phyloP scores from a whole-genome alignment of 2,113 vertebrate species.

The Dromiciops gliroides region DNA sequence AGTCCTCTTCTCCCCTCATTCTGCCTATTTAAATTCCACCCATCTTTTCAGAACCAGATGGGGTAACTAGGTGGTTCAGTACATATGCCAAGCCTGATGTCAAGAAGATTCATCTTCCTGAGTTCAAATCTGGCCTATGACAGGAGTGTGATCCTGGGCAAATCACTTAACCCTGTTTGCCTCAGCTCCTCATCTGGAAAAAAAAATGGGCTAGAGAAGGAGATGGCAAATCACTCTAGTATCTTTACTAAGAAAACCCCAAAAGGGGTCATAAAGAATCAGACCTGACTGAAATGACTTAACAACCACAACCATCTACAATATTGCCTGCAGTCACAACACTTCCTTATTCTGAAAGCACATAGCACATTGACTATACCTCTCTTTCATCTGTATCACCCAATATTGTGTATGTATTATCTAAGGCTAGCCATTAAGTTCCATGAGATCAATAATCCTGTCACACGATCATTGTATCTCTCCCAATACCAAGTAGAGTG shows the following conservation, averaged over 20 bases:
- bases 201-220: background rate
- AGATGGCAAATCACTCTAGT: background rate
- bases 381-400: background rate
- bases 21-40: background rate
- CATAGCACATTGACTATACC: background rate
- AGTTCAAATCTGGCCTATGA: background rate
- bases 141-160: too few relatives aligned
- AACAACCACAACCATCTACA: background rate
- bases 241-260: background rate
- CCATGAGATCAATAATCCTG: background rate
- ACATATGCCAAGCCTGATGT: background rate
- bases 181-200: background rate
- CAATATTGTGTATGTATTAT: background rate
- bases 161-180: background rate
- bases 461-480: background rate
- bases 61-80: background rate
- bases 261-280: background rate
- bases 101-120: background rate
- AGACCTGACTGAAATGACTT: background rate
- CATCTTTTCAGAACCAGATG: background rate
- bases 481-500: background rate
- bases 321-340: background rate
- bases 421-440: background rate
- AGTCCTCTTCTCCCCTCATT: background rate
- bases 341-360: background rate